Evolutionary conservation across 2,113 vertebrate genomes (phyloP), one percentile per base, ranked within the genome.

Genomic region (Motacilla alba): DNA sequence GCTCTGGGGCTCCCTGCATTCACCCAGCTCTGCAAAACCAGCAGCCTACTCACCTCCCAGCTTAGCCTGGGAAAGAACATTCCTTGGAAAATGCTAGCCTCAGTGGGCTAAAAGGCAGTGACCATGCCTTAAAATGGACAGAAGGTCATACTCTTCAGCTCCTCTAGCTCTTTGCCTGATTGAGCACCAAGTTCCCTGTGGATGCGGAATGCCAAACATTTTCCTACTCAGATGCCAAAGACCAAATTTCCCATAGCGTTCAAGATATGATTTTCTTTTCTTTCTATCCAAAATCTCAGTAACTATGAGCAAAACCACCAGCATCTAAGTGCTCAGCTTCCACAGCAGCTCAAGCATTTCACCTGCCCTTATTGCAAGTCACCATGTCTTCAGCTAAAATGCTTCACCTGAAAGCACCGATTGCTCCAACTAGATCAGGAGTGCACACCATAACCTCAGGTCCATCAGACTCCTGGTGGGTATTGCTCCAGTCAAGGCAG

Each of bases 151-250:
- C 15, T 68, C 35, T 68, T 77, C 59, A 83, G 66, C 44, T 89
- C 39, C 26, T 59, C 62, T 44, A 93, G 28, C 17, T 85, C 67
- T 37, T 41, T 41, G 24, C 41, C 53, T 5, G 3, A 9, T 5
- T 31, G 70, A 93, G 37, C 11, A 59, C 69, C 58, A 78, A 82
- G 47, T n/a, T 88, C 72, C 62, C 67, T 8, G n/a, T 27, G 53
- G 67, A 86, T 62, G 26, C 46, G 53, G 49, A 93, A 83, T 50
- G 43, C 56, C 55, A 83, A 60, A 49, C 7, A 53, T 83, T 96
- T 93, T 92, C 92, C 75, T 80, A 90, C 13, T 52, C 14, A 15
- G 43, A 69, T 74, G 59, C 59, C 90, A 83, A 88, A 83, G 59
- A 84, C 37, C 53, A 86, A 62, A 90, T 73, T 90, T 90, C 55